Evolutionary conservation across 2,888 invertebrate genomes (phyloP), one percentile per base, ranked within the genome.

Genomic region (Dasysyrphus albostriatus): DNA sequence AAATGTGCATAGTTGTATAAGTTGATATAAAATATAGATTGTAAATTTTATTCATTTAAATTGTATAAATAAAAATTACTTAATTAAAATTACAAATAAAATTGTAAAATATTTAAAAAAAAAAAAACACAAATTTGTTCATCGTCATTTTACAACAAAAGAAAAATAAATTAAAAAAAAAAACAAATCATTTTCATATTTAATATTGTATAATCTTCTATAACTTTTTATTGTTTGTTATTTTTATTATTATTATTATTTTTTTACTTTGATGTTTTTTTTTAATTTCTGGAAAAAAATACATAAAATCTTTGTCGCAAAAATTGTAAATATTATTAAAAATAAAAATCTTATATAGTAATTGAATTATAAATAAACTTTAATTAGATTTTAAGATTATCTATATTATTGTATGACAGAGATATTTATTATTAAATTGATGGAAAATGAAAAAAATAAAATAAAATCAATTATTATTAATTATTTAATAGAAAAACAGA

Each of bases 401-500:
- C 51, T 54, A 29, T 39, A 54, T 39, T 65, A 49, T n/a, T 37
- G 32, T 47, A 65, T 24, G 82, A 14, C 82, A 82, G 72, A 82
- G 82, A 82, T 82, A 72, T 82, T 82, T 76, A 82, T 82, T 76
- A 76, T 24, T 54, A 32, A 75, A 80, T 72, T 63, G 47, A 56
- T 67, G 32, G 42, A 44, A 37, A 16, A 12, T 3, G 51, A 39
- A 44, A 9, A 16, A 49, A 42, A 59, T 24, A 51, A 74, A 67
- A 19, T n/a, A n/a, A 37, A 12, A 61, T 61, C 14, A 65, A 67
- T 47, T 67, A 49, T 67, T 67, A 67, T 49, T 19, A 49, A 67
- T 63, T 63, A 63, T 63, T 44, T 63, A 65, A 67, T 67, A 67
- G 29, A 67, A 42, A 74, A 39, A 51, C 49, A 61, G 39, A 37